Base-by-base conservation (phyloP, 2,888 invertebrate species). In the Nowickia ferox region DNA sequence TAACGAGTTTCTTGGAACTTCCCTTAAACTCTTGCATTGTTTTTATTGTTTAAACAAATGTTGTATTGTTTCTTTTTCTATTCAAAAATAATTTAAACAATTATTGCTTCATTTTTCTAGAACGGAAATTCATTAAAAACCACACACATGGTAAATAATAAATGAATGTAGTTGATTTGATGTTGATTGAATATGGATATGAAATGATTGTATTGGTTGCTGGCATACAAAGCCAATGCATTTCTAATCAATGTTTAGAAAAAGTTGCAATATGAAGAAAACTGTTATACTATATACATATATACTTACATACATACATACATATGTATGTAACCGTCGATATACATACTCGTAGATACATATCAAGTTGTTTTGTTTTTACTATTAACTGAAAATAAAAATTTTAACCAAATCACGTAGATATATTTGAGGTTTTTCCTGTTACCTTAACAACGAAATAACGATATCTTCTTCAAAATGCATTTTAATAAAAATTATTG, bases 51-150 rank as follows among this genome's bases (percentile, higher is more conserved):
- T 22, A 6, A 17, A 53, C 2, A 15, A 40, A 42, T 10, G 9
- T 38, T 40, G 17, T 44, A 1, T 15, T 30, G 30, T 71, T 71
- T 68, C 13, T 65, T 42, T 9, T 72, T 55, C 61, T 61, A n/a
- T 46, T 55, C 2, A 51, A 68, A 55, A 63, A 74, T 59, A 69
- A 66, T 74, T 69, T 55, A 48, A 53, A 46, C 55, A 71, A 84
- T 79, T 71, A 82, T 61, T 71, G 17, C 8, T 30, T 30, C 6
- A 30, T 9, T 61, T 81, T 66, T 83, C 15, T 71, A 72, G 83
- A 83, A 86, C 83, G 83, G 86, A 83, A 86, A 86, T 83, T 86
- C 83, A 83, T 83, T 83, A 83, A 83, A 86, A 86, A 80, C 86
- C 86, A 86, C 86, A 83, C 83, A 86, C 86, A 80, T 83, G 72